A percentile compares a stretch with the other conserved stretches of the same genome.
These are phyloP conservation scores for Noctua fimbriata DNA, from an alignment of 2,888 invertebrate genomes.

Conservation along the genomic window DNA sequence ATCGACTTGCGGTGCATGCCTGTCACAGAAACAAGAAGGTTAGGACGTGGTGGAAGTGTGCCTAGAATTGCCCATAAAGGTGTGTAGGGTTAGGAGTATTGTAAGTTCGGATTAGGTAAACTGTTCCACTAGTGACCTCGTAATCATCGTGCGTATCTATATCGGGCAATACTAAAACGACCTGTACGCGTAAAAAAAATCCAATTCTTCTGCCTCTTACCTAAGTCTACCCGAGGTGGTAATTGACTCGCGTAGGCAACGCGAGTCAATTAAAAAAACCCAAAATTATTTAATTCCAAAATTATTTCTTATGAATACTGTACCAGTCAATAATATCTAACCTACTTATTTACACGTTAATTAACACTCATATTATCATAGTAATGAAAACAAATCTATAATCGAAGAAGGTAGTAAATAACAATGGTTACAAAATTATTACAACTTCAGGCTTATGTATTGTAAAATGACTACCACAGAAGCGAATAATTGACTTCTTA, in stretches of 20 bases:
- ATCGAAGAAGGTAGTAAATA: background rate
- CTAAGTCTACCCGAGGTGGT: background rate
- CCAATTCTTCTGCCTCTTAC: background rate
- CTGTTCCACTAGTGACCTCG: background rate
- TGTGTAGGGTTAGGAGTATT: background rate
- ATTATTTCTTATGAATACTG: too few relatives aligned
- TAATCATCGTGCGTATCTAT: background rate
- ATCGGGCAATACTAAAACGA: background rate
- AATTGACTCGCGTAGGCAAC: too few relatives aligned
- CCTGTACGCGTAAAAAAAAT: background rate
- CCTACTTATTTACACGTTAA: background rate
- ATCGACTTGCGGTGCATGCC: conserved; percentile 99
- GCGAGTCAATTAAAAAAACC: background rate
- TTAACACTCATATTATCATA: background rate
- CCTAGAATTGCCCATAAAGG: background rate
- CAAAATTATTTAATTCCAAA: background rate
- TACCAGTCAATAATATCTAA: background rate
- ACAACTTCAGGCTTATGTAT: background rate
- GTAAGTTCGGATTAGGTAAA: background rate
- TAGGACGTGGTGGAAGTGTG: background rate
- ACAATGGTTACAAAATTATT: background rate
- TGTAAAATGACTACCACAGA: too few relatives aligned
- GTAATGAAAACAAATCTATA: background rate
- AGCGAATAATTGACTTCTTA: background rate
- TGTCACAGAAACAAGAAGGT: conserved; percentile 76